Base-by-base conservation (phyloP, 2,888 invertebrate genomes). In the Tetragonula carbonaria region DNA sequence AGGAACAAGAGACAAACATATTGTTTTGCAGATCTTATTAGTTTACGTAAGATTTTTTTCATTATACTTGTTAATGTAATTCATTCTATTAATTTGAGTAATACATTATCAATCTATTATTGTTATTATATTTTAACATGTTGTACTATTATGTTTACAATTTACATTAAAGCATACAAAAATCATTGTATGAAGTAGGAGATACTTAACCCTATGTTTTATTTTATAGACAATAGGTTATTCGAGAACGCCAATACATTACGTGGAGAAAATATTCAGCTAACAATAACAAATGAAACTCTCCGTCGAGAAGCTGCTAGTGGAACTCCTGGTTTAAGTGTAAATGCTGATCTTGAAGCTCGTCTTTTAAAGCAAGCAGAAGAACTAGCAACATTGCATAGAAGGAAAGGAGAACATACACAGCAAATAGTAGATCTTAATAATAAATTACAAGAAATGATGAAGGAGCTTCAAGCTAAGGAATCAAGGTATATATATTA, bases 381-480 rank as follows among this genome's bases (percentile, higher is more conserved):
- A 95, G 99, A 99, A 94, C 95, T 99, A 57, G 98, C 99, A 0
- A 98, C 98, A 79, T 95, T 99, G 79, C 99, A 98, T 93, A 96
- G 97, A 90, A 96, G 98, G 79, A 97, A 98, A 94, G 98, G 99
- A 67, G 99, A 99, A 95, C 98, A 98, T 95, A 96, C 98, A 4
- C 99, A 99, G 94, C 97, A 98, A 95, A 97, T 99, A 87, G 98
- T 99, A 85, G 98, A 98, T 94, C 95, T 99, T 59, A 98, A 98
- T 95, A 96, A 97, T 87, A 96, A 96, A 95, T 95, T 98, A 65
- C 98, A 98, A 94, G 98, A 98, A 88, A 97, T 97, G 92, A 98
- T 98, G 90, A 97, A 97, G 93, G 96, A 96, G 86, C 94, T 98
- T 82, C 95, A 96, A 74, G 95, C 95, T 67, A 97, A 97, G 95